A percentile compares a stretch with the other conserved stretches of the same genome.
phyloP scores from a whole-genome alignment of 2,888 invertebrate species.

The Aphodius granarius region DNA sequence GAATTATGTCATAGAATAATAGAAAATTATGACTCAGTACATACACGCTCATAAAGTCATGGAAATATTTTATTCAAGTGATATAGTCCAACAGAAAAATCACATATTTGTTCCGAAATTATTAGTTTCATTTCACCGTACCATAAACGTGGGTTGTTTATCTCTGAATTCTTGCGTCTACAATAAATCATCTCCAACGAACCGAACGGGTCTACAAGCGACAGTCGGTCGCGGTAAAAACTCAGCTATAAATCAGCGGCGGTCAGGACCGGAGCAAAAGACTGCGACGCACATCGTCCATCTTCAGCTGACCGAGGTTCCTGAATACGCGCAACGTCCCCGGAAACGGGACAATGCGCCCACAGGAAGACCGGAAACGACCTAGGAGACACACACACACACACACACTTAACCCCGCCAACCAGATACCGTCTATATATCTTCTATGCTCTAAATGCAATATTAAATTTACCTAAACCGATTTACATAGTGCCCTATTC shows the following conservation, averaged over 20 bases:
- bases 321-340: conserved; percentile 34
- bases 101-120: too few species aligned
- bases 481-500: conserved; percentile 9
- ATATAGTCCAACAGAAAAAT: too few species aligned
- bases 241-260: conserved; percentile 29
- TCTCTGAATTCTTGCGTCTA: neutral
- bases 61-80: too few species aligned
- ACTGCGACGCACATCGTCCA: conserved; percentile 34
- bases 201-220: neutral
- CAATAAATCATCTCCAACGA: conserved; percentile 22
- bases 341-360: conserved; percentile 45
- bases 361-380: conserved; percentile 44
- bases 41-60: too few species aligned
- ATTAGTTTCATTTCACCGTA: too few species aligned
- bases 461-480: conserved; percentile 27
- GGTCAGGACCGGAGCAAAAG: conserved; percentile 27
- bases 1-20: too few species aligned
- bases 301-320: conserved; percentile 36
- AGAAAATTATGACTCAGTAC: too few species aligned
- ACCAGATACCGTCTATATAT: conserved; percentile 17
- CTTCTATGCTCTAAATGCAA: conserved; percentile 20
- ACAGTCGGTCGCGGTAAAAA: conserved; percentile 23
- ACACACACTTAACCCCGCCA: conserved; percentile 1
- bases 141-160: neutral
- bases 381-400: conserved; percentile 31